Conservation (phyloP, 2,888 invertebrate species). For the Trichacis sp. region DNA sequence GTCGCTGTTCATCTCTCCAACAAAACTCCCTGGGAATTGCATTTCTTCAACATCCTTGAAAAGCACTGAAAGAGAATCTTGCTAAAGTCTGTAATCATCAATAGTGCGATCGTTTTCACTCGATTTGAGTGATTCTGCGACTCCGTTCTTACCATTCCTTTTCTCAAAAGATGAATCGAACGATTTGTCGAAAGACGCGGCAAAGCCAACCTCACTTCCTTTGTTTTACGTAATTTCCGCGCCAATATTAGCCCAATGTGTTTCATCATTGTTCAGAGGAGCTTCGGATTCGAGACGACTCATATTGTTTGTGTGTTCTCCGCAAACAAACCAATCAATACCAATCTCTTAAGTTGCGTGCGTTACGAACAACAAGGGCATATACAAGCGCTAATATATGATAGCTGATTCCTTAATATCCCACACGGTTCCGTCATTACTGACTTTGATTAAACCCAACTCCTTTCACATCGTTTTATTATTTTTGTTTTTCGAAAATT, state of each 20-base stretch:
- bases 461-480: slow-evolving; percentile 2
- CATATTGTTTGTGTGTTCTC: slow-evolving; percentile 64
- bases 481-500: no score
- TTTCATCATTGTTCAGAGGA: slow-evolving; percentile 55
- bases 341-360: slow-evolving; percentile 62
- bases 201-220: slow-evolving; percentile 58
- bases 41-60: neutral
- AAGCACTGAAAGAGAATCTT: no score
- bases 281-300: slow-evolving; percentile 47
- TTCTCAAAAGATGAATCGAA: slow-evolving; percentile 44
- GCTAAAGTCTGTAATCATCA: no score
- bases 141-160: slow-evolving; percentile 6
- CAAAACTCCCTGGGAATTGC: no score
- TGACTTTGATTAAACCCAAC: slow-evolving; percentile 12
- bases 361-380: slow-evolving; percentile 32
- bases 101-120: no score
- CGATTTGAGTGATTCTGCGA: neutral
- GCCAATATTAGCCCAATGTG: slow-evolving; percentile 65
- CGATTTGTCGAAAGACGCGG: slow-evolving; percentile 52
- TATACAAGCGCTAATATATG: slow-evolving; percentile 37
- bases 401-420: slow-evolving; percentile 38
- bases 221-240: slow-evolving; percentile 67
- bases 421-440: slow-evolving; percentile 22
- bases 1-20: no score
- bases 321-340: slow-evolving; percentile 67